Evolutionary conservation across 2,888 invertebrate species (phyloP).

Genomic region (Xestia xanthographa): DNA sequence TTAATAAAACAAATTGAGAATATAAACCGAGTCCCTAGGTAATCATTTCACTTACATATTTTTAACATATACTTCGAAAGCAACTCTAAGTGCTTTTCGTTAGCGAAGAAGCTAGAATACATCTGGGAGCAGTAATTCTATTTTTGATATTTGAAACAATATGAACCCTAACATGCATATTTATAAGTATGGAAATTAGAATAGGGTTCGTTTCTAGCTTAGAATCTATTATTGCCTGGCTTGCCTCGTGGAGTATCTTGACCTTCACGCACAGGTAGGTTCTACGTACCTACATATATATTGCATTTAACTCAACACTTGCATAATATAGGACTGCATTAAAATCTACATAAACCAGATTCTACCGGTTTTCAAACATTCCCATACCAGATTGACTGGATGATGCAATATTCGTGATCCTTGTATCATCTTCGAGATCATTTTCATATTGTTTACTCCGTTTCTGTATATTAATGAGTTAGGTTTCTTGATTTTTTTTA

Average conservation of each 20-base stretch:
- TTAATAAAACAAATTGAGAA: conserved; percentile 4
- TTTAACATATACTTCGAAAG: conserved; percentile 8
- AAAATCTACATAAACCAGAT: conserved; percentile 62
- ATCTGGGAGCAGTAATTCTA: conserved; percentile 13
- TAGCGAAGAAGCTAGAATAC: conserved; percentile 16
- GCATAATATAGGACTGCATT: conserved; percentile 54
- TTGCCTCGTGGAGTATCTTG: conserved; percentile 35
- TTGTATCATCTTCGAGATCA: conserved; percentile 75
- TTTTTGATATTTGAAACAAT: conserved; percentile 22
- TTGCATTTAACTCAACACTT: conserved; percentile 28
- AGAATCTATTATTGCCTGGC: conserved; percentile 20
- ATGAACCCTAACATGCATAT: conserved; percentile 27
- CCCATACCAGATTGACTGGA: conserved; percentile 69
- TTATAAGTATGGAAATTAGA: conserved; percentile 26
- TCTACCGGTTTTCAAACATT: conserved; percentile 51
- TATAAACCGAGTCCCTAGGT: conserved; percentile 8
- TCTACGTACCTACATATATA: conserved; percentile 21
- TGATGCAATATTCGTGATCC: conserved; percentile 81
- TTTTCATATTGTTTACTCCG: conserved; percentile 71
- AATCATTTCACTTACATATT: background rate
- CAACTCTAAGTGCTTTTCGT: conserved; percentile 25
- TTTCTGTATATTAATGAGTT: conserved; percentile 52
- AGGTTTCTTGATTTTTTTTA: conserved; percentile 3
- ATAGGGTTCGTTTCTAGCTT: conserved; percentile 15
- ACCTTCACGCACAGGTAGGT: conserved; percentile 43